These are phyloP conservation scores for Epizoanthus stellaris DNA, from an alignment of 92 coral and sea anemone genomes.

Conservation along the genomic window DNA sequence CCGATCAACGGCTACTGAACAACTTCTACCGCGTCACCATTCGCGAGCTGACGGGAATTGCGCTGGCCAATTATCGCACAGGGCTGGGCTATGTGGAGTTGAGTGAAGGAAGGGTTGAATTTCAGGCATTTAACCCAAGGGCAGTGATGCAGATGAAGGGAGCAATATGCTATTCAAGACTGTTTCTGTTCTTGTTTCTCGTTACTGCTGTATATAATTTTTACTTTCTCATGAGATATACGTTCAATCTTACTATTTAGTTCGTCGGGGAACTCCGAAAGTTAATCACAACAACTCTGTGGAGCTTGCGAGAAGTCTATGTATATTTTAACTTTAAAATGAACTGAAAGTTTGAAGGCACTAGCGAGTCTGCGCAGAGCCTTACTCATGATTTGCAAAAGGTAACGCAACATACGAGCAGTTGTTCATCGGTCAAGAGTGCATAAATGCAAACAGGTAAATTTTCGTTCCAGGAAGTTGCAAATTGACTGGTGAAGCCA, in stretches of 20 bases:
- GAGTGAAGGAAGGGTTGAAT: conserved; percentile 66
- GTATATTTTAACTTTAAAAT: too few relatives aligned
- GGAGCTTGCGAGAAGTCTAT: too few relatives aligned
- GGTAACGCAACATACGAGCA: too few relatives aligned
- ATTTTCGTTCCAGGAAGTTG: too few relatives aligned
- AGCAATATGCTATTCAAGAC: conserved; percentile 61
- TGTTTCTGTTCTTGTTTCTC: conserved; percentile 63
- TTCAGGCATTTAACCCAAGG: conserved; percentile 76
- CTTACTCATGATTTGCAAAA: too few relatives aligned
- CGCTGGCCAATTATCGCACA: conserved; percentile 65
- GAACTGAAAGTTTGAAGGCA: too few relatives aligned
- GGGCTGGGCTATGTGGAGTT: conserved; percentile 64
- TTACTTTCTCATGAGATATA: conserved; percentile 47
- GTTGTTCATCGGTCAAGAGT: too few relatives aligned
- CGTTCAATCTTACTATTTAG: conserved; percentile 17
- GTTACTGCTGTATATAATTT: conserved; percentile 59
- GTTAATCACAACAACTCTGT: too few relatives aligned
- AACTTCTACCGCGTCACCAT: conserved; percentile 68
- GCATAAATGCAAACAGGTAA: too few relatives aligned
- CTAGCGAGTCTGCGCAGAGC: too few relatives aligned
- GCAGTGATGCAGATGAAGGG: conserved; percentile 54
- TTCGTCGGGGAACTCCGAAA: too few relatives aligned
- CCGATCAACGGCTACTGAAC: conserved; percentile 53
- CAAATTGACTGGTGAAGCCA: too few relatives aligned
- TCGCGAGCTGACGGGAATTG: conserved; percentile 67